These are phyloP conservation scores for Diachasmimorpha longicaudata DNA, from an alignment of 1,140 invertebrate genomes.

Conservation along the genomic window DNA sequence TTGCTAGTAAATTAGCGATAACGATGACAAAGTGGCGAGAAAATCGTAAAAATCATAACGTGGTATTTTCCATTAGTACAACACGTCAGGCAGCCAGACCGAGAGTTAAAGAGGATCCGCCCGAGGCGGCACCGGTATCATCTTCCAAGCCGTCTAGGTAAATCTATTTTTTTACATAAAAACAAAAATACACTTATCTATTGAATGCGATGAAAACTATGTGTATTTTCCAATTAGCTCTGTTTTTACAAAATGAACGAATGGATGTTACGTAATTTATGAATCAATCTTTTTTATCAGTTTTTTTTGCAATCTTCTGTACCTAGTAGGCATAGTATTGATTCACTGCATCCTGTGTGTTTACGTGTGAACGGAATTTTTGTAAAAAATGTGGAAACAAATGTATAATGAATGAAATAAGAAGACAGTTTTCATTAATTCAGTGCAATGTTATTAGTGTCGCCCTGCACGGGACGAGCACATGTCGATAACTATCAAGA, in stretches of 20 bases:
- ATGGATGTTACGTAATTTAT: neutral
- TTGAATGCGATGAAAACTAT: neutral
- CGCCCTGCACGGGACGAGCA: too few relatives aligned
- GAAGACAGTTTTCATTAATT: neutral
- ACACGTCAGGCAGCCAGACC: slow-evolving; percentile 67
- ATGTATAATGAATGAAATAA: neutral
- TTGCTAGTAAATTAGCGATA: neutral
- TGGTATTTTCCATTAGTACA: slow-evolving; percentile 68
- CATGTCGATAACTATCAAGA: too few relatives aligned
- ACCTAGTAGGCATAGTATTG: neutral
- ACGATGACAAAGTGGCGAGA: neutral
- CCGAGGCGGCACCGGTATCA: slow-evolving; percentile 64
- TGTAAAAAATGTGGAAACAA: neutral
- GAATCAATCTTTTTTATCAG: neutral
- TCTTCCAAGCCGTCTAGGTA: slow-evolving; percentile 65
- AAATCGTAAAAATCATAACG: slow-evolving; percentile 51
- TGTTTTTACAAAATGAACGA: neutral
- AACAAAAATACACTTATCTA: neutral
- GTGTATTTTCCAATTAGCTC: neutral
- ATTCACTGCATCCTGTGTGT: slow-evolving; percentile 5
- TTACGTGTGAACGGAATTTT: neutral
- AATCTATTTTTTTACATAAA: slow-evolving; percentile 32
- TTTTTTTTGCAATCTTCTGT: neutral
- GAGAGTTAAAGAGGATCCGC: slow-evolving; percentile 64
- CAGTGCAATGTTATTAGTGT: too few relatives aligned